These are phyloP conservation scores for Pseudorectes ferrugineus DNA, from an alignment of 2,113 vertebrate species.

Conservation along the genomic window DNA sequence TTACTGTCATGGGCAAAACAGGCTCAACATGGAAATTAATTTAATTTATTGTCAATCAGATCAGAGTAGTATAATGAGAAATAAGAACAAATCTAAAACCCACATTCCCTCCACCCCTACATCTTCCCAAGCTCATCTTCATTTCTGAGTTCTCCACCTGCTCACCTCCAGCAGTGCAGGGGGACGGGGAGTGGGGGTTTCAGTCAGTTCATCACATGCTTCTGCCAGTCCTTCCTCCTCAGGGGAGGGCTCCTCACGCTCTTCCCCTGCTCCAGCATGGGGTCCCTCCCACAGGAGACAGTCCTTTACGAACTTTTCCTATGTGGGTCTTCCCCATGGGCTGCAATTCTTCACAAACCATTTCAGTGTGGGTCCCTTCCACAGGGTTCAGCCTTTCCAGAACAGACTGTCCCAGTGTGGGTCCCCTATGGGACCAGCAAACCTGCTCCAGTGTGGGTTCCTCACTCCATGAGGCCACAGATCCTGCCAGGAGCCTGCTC, in stretches of 20 bases:
- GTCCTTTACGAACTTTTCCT: background rate
- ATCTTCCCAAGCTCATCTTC: background rate
- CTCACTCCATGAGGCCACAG: background rate
- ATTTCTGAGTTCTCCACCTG: background rate
- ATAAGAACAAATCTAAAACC: background rate
- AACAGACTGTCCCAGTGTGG: rapidly evolving
- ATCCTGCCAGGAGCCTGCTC: background rate
- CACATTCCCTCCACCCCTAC: rapidly evolving
- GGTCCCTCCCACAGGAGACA: background rate
- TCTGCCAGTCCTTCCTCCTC: background rate
- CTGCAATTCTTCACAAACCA: background rate
- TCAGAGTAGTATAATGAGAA: background rate
- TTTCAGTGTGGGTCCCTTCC: background rate
- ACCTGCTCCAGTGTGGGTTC: rapidly evolving
- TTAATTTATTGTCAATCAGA: background rate
- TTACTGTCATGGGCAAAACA: background rate
- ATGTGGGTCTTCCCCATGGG: rapidly evolving
- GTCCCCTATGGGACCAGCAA: background rate
- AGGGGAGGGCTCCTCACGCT: background rate
- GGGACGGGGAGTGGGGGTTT: rapidly evolving
- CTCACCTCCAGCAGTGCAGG: background rate
- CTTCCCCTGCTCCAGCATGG: background rate
- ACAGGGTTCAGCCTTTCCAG: background rate
- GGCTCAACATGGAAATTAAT: background rate
- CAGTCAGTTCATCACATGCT: rapidly evolving